These are phyloP conservation scores for Neolamprologus multifasciatus DNA, from an alignment of 2,797 vertebrate species.

Conservation along the genomic window DNA sequence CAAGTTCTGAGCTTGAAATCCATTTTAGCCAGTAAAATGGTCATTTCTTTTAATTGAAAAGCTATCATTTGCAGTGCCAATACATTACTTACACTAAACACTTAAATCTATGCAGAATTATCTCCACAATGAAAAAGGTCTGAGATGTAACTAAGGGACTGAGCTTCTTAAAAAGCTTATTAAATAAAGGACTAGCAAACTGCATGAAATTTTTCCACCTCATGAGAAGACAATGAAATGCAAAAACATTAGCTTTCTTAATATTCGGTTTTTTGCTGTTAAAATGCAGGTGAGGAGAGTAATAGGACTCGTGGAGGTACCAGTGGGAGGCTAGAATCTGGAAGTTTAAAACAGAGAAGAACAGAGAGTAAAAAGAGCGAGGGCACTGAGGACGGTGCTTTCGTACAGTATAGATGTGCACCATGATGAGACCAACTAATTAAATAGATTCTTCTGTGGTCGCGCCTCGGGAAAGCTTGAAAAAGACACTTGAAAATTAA, in stretches of 20 bases:
- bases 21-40: constrained; percentile 62
- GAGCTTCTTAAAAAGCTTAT: constrained; percentile 50
- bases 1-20: constrained; percentile 50
- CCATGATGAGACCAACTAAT: constrained; percentile 70
- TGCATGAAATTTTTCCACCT: constrained; percentile 21
- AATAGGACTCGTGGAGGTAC: constrained; percentile 23
- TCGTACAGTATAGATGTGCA: constrained; percentile 62
- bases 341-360: constrained; percentile 26
- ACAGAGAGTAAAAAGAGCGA: constrained; percentile 33
- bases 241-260: constrained; percentile 17
- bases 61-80: constrained; percentile 61
- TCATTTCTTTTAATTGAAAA: constrained; percentile 64
- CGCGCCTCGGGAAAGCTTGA: constrained; percentile 68
- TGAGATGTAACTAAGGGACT: constrained; percentile 20
- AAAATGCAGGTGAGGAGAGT: constrained; percentile 30
- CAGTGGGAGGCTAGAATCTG: background rate
- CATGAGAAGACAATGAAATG: constrained; percentile 23
- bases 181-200: constrained; percentile 39
- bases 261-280: constrained; percentile 17
- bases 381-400: constrained; percentile 61
- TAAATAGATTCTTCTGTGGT: constrained; percentile 71
- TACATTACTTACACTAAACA: constrained; percentile 66
- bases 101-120: constrained; percentile 53
- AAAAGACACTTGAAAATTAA: constrained; percentile 72
- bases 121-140: constrained; percentile 20